Evolutionary conservation across 2,888 invertebrate genomes (phyloP).

Genomic region (Parnassius orleans): DNA sequence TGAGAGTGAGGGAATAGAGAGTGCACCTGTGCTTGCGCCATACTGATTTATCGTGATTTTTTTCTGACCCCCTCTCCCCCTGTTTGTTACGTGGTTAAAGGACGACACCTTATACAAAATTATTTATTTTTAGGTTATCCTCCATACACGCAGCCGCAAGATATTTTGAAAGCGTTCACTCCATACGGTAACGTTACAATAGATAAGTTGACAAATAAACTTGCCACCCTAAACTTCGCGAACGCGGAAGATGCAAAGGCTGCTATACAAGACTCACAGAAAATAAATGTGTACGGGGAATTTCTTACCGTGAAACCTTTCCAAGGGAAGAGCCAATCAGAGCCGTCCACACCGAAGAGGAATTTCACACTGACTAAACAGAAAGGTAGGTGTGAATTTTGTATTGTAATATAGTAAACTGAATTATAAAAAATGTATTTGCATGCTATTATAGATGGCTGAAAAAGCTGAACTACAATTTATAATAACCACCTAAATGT

Average conservation of each 20-base stretch:
- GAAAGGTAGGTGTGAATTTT: too few relatives aligned
- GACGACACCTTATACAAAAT: not conserved
- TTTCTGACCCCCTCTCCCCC: too few relatives aligned
- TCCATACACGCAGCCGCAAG: slow-evolving; percentile 49
- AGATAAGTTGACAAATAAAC: slow-evolving; percentile 39
- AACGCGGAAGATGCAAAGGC: slow-evolving; percentile 36
- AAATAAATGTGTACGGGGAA: slow-evolving; percentile 54
- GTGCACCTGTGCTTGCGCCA: too few relatives aligned
- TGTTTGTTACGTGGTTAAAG: too few relatives aligned
- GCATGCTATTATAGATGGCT: too few relatives aligned
- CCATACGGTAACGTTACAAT: slow-evolving; percentile 47
- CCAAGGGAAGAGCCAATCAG: slow-evolving; percentile 24
- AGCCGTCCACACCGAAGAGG: slow-evolving; percentile 33
- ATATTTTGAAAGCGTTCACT: slow-evolving; percentile 47
- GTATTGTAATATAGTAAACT: too few relatives aligned
- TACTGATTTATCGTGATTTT: too few relatives aligned
- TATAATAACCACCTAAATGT: too few relatives aligned
- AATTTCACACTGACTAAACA: slow-evolving; percentile 19
- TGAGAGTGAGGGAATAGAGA: too few relatives aligned
- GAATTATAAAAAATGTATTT: too few relatives aligned
- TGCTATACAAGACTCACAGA: slow-evolving; percentile 39
- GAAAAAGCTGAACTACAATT: too few relatives aligned
- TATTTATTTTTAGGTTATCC: slow-evolving; percentile 52
- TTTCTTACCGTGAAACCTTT: slow-evolving; percentile 45
- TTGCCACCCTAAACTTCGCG: slow-evolving; percentile 41